A percentile compares a stretch with the other conserved stretches of the same genome.
These are phyloP conservation scores for Simalia tracyae DNA, from an alignment of 2,797 vertebrate genomes.

Conservation along the genomic window DNA sequence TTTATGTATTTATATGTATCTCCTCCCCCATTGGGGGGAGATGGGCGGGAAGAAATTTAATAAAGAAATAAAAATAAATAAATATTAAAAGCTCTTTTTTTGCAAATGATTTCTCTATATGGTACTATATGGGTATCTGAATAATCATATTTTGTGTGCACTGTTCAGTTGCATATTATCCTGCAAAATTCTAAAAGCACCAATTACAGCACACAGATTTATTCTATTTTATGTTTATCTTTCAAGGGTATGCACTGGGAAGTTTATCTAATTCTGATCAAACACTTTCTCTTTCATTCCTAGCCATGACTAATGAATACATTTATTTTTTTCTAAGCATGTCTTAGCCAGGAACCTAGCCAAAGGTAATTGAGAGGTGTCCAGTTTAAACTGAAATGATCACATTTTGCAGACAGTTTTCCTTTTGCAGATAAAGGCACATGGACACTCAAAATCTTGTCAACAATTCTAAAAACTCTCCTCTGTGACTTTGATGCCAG, in stretches of 20 bases:
- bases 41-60: no score
- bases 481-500: constrained; percentile 15
- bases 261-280: not conserved
- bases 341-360: not conserved
- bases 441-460: not conserved
- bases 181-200: not conserved
- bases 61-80: no score
- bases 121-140: not conserved
- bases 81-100: not conserved
- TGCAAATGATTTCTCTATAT: not conserved
- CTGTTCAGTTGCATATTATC: not conserved
- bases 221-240: not conserved
- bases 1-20: no score
- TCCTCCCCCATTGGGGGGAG: no score
- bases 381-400: constrained; percentile 46
- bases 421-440: constrained; percentile 45
- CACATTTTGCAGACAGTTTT: constrained; percentile 38
- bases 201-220: not conserved
- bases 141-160: not conserved
- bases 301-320: not conserved
- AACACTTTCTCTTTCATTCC: not conserved
- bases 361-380: constrained; percentile 47
- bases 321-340: not conserved
- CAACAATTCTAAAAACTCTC: not conserved
- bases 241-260: not conserved